Evolutionary conservation across 2,888 invertebrate genomes (phyloP), one percentile per base, ranked within the genome.

Genomic region (Dasypolia templi): DNA sequence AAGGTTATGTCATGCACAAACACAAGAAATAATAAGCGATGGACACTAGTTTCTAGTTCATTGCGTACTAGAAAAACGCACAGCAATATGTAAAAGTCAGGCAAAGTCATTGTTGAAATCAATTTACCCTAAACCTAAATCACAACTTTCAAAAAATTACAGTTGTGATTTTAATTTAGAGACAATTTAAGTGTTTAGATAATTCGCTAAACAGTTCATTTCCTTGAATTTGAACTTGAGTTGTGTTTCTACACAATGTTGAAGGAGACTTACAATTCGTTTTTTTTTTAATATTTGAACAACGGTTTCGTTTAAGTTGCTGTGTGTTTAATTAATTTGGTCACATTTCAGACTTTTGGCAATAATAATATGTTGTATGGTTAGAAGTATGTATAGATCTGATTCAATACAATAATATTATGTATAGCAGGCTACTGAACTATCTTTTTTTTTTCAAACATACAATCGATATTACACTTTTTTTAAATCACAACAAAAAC

Each of bases 1-100:
- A 88, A 88, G 87, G 85, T 84, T 87, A 88, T 81, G 64, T 67
- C 84, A 88, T 85, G 82, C 85, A 82, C 67, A 81, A 82, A 84
- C 67, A 81, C 81, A 87, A 81, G 44, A 73, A 17, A 63, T 2
- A 59, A 75, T 85, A 86, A 85, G 87, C 86, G 19, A 81, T 79
- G 77, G 22, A 35, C 1, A 59, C 71, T 72, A 84, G 67, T 44
- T 29, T 59, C 32, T 63, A 80, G 14, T 2, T 39, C 32, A 32
- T 70, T 62, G 55, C n/a, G 12, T 19, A 32, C 26, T 58, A 46
- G 0, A 9, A 2, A 1, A 73, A 61, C 53, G 14, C 64, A 77
- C 75, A 61, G 76, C 26, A 53, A 39, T 39, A n/a, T 59, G 0
- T 19, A 12, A 22, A 22, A 46, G 22, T 17, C 14, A 9, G 14